Conservation (phyloP, 2,113 vertebrate genomes). For the Albula glossodonta region DNA sequence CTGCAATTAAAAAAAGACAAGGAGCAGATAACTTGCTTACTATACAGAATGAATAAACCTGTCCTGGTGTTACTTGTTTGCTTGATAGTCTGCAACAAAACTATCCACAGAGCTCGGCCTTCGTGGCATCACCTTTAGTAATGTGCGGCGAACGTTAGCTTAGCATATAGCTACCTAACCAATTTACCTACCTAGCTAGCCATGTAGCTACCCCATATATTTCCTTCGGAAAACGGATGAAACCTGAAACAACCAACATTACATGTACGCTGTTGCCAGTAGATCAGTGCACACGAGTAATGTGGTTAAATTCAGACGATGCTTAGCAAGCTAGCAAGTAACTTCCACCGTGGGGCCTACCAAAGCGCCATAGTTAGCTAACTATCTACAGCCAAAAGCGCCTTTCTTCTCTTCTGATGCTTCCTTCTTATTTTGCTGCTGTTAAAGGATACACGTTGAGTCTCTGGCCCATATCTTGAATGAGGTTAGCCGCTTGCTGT, state of each 20-base stretch:
- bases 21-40: too few species aligned
- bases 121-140: not conserved
- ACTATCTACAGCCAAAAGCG: not conserved
- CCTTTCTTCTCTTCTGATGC: not conserved
- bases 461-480: slow-evolving; percentile 96
- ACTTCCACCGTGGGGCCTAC: slow-evolving; percentile 17
- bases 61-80: not conserved
- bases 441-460: slow-evolving; percentile 95
- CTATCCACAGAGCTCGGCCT: not conserved
- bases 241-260: too few species aligned
- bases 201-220: too few species aligned
- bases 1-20: too few species aligned
- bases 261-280: too few species aligned
- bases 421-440: not conserved
- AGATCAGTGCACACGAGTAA: too few species aligned
- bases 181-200: too few species aligned
- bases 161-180: too few species aligned
- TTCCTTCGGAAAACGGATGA: too few species aligned
- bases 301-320: not conserved
- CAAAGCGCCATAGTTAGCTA: not conserved
- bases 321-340: not conserved
- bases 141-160: not conserved
- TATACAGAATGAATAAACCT: not conserved
- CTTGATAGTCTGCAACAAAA: not conserved
- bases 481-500: slow-evolving; percentile 94